These are phyloP conservation scores for Epinotia ramella DNA, from an alignment of 2,888 invertebrate species.

Conservation along the genomic window DNA sequence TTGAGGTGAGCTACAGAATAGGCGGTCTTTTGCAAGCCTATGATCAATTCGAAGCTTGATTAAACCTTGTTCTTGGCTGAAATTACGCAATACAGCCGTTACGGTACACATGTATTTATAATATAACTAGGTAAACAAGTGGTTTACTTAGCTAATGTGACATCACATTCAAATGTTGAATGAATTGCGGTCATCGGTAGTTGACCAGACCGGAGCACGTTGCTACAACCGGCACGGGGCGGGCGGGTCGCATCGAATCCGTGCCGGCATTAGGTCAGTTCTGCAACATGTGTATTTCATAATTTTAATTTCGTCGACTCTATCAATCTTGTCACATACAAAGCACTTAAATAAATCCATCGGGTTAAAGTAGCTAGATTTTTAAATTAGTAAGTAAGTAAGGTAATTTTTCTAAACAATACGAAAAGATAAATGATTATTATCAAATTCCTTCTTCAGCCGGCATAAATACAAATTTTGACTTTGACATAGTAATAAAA, in stretches of 20 bases:
- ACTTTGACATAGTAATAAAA: neutral
- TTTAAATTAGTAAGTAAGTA: neutral
- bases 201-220: neutral
- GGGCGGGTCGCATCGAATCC: constrained; percentile 3
- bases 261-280: constrained; percentile 16
- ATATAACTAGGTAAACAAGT: neutral
- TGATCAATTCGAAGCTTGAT: too few relatives aligned
- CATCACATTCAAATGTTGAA: constrained; percentile 14
- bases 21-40: too few relatives aligned
- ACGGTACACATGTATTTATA: too few relatives aligned
- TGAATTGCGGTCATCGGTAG: constrained; percentile 18
- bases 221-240: neutral
- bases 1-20: too few relatives aligned
- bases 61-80: too few relatives aligned
- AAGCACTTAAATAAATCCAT: neutral
- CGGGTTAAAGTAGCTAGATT: neutral
- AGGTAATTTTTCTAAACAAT: neutral
- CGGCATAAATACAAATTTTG: neutral
- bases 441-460: too few relatives aligned
- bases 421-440: too few relatives aligned
- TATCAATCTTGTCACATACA: neutral
- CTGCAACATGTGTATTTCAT: constrained; percentile 10
- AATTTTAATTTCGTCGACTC: neutral
- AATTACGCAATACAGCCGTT: too few relatives aligned
- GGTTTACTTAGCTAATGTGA: neutral